Evolutionary conservation across 2,888 invertebrate genomes (phyloP).

Genomic region (Escarpia spicata): DNA sequence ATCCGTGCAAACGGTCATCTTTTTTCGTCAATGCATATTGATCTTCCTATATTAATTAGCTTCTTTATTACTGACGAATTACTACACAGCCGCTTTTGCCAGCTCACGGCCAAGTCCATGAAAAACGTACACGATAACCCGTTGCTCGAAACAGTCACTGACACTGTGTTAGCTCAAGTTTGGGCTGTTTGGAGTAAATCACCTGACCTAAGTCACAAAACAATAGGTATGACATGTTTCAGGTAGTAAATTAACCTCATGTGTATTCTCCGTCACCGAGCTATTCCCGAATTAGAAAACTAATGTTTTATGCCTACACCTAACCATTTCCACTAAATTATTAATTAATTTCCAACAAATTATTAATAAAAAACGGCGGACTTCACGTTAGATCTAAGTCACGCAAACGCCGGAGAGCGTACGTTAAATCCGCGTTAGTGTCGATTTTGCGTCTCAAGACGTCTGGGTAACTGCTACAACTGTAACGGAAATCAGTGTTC

Average conservation of each 20-base stretch:
- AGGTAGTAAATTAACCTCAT: not conserved
- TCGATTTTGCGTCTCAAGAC: not conserved
- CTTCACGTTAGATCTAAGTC: not conserved
- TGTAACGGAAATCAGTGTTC: not conserved
- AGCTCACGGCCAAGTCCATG: not conserved
- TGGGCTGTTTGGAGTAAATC: no score
- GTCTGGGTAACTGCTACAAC: not conserved
- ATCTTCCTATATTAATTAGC: not conserved
- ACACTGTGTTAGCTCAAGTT: no score
- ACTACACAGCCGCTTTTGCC: not conserved
- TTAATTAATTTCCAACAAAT: not conserved
- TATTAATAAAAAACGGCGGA: not conserved
- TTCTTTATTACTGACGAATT: not conserved
- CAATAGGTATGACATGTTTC: not conserved
- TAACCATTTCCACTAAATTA: not conserved
- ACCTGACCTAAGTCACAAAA: conserved; percentile 3
- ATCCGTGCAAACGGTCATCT: not conserved
- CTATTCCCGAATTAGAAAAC: not conserved
- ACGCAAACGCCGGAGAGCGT: not conserved
- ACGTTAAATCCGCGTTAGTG: not conserved
- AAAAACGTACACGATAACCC: not conserved
- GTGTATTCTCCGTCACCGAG: not conserved
- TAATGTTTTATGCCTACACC: not conserved
- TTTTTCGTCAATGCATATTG: not conserved
- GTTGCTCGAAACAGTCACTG: not conserved